Evolutionary conservation across 2,113 vertebrate genomes (phyloP).

Genomic region (Eurypyga helias): DNA sequence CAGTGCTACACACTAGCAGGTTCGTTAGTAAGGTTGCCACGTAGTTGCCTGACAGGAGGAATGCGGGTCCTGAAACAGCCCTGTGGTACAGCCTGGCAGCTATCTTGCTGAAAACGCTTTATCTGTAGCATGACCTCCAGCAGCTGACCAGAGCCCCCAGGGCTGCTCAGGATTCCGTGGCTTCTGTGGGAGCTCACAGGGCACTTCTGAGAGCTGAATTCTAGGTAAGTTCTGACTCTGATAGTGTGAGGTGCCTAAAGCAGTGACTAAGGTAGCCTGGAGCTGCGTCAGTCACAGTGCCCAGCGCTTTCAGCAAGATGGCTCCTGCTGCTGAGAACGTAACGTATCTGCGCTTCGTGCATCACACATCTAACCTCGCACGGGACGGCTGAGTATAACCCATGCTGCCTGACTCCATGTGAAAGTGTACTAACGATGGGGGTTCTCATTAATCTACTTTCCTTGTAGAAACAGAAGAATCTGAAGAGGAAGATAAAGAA

Average conservation of each 20-base stretch:
- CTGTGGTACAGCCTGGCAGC: slow-evolving; percentile 1
- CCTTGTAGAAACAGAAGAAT: slow-evolving; percentile 80
- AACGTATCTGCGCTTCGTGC: neutral
- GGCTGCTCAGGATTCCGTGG: neutral
- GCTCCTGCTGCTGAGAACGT: neutral
- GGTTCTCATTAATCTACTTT: slow-evolving; percentile 31
- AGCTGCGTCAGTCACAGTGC: neutral
- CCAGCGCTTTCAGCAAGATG: neutral
- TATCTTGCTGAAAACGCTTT: slow-evolving; percentile 2
- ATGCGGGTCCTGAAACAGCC: neutral
- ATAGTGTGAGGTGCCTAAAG: neutral
- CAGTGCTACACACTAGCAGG: neutral
- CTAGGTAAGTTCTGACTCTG: neutral
- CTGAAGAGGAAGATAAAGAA: slow-evolving; percentile 85
- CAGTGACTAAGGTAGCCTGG: neutral
- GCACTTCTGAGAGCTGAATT: neutral
- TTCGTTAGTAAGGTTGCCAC: neutral
- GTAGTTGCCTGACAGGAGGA: neutral
- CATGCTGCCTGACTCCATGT: neutral
- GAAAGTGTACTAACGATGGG: neutral
- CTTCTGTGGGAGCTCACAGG: neutral
- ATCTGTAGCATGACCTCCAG: neutral
- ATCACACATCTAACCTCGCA: neutral
- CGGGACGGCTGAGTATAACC: neutral
- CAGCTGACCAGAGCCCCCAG: neutral